Percentiles rank a stretch among this genome's conserved stretches.
phyloP scores from a whole-genome alignment of 2,797 vertebrate species.

The Gymnothorax javanicus region DNA sequence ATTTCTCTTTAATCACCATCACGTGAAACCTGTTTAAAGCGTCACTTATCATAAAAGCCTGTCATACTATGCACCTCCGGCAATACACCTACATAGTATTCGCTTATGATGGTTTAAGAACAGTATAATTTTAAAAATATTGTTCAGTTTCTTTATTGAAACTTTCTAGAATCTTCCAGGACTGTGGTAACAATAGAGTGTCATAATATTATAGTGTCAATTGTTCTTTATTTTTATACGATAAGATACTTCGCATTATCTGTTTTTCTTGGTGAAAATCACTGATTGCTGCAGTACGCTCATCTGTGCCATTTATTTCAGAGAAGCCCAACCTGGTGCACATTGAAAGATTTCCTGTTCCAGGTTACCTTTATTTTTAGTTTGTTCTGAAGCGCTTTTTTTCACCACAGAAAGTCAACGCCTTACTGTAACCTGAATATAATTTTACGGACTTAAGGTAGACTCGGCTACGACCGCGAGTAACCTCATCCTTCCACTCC shows the following conservation, averaged over 20 bases:
- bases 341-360: not conserved
- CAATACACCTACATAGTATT: not conserved
- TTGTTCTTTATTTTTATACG: not conserved
- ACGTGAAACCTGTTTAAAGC: not conserved
- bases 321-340: not conserved
- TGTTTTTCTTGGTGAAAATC: not conserved
- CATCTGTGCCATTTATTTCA: constrained; percentile 7
- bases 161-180: not conserved
- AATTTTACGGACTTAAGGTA: not conserved
- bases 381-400: constrained; percentile 18
- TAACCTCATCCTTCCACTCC: constrained; percentile 61
- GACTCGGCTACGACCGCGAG: constrained; percentile 57
- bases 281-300: not conserved
- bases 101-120: not conserved
- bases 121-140: not conserved
- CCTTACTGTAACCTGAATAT: not conserved
- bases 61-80: not conserved
- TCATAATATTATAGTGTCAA: not conserved
- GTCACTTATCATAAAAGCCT: not conserved
- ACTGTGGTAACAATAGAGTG: not conserved
- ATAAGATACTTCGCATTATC: not conserved
- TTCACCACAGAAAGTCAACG: constrained; percentile 6
- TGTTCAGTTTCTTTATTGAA: not conserved
- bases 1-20: not conserved
- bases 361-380: not conserved